These are phyloP conservation scores for Zaprionus taronus DNA, from an alignment of 1,140 invertebrate genomes.

Conservation along the genomic window DNA sequence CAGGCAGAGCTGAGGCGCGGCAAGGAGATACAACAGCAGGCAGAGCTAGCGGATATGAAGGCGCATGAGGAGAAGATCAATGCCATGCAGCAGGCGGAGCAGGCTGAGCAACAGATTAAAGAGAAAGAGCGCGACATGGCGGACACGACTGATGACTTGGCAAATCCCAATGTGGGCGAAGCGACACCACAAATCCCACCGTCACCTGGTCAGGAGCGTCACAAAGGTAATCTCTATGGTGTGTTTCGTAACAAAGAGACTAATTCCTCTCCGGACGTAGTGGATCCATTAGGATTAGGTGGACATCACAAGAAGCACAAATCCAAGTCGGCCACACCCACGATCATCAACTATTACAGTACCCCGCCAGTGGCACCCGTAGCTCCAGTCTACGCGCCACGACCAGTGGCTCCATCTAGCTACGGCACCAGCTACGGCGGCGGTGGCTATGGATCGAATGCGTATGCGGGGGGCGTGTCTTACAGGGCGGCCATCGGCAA, in stretches of 20 bases:
- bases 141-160: not conserved
- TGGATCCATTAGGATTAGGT: conserved; percentile 51
- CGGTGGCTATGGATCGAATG: conserved; percentile 34
- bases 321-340: conserved; percentile 2
- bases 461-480: conserved; percentile 26
- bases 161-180: conserved; percentile 44
- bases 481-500: conserved; percentile 75
- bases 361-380: not conserved
- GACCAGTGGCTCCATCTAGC: conserved; percentile 8
- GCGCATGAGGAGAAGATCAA: not conserved
- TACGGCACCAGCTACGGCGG: conserved; percentile 62
- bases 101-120: not conserved
- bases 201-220: conserved; percentile 49
- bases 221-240: conserved; percentile 81
- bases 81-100: not conserved
- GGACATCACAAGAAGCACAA: conserved; percentile 64
- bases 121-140: not conserved
- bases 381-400: not conserved
- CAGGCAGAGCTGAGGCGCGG: not conserved
- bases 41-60: not conserved
- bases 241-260: conserved; percentile 58
- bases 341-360: conserved; percentile 66
- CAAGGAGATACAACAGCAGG: conserved; percentile 9
- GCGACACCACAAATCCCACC: conserved; percentile 68
- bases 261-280: conserved; percentile 42